Evolutionary conservation across 2,113 vertebrate genomes (phyloP).

Genomic region (Cyanistes caeruleus): DNA sequence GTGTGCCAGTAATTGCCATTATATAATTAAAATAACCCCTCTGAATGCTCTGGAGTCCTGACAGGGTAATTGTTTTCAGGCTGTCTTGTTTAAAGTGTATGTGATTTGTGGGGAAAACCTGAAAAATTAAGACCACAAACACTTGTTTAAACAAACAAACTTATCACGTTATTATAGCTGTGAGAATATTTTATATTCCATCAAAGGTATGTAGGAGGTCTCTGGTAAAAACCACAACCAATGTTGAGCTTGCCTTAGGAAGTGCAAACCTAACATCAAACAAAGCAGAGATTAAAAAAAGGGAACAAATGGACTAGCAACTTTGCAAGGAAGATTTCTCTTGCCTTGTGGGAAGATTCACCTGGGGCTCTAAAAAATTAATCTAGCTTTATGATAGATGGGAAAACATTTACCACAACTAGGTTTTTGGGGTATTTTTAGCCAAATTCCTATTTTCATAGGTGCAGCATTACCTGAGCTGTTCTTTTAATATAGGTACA

Average conservation of each 20-base stretch:
- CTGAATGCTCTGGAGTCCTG: background rate
- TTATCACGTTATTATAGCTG: background rate
- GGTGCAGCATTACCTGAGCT: background rate
- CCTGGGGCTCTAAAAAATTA: background rate
- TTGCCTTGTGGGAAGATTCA: background rate
- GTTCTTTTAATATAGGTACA: background rate
- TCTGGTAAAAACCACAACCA: background rate
- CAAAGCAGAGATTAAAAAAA: background rate
- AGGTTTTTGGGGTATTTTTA: background rate
- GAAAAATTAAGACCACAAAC: constrained; percentile 55
- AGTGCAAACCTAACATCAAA: background rate
- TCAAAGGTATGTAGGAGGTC: constrained; percentile 24
- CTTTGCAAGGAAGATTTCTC: background rate
- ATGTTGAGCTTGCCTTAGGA: background rate
- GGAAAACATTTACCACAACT: background rate
- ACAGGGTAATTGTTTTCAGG: constrained; percentile 56
- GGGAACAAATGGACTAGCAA: background rate
- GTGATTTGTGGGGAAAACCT: constrained; percentile 26
- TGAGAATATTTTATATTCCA: constrained; percentile 18
- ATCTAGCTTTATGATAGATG: background rate
- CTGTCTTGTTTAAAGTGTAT: constrained; percentile 5
- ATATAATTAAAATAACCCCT: constrained; percentile 35
- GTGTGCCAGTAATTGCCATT: constrained; percentile 8
- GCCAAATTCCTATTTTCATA: background rate
- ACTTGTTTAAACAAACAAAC: constrained; percentile 49